phyloP scores from a whole-genome alignment of 2,797 vertebrate genomes.

The Artibeus lituratus region DNA sequence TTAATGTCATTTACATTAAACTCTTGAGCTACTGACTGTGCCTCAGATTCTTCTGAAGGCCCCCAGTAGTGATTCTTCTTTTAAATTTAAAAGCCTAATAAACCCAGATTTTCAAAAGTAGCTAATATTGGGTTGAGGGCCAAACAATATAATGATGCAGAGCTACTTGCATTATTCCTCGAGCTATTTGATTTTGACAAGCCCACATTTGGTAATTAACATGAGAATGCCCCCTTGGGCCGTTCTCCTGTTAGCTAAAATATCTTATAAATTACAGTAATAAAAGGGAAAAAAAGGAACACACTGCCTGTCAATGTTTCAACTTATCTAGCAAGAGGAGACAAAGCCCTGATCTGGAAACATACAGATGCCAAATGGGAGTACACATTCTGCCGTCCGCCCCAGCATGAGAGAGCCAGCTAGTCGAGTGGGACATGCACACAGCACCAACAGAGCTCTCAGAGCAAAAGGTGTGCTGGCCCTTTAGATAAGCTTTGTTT shows the following conservation, averaged over 20 bases:
- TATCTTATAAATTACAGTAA: constrained; percentile 89
- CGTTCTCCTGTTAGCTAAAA: constrained; percentile 86
- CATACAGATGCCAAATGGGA: constrained; percentile 76
- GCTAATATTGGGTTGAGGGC: constrained; percentile 85
- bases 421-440: constrained; percentile 40
- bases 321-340: constrained; percentile 82
- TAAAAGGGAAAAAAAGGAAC: constrained; percentile 84
- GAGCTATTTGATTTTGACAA: constrained; percentile 88
- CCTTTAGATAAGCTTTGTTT: not conserved
- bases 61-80: constrained; percentile 71
- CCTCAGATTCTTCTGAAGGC: constrained; percentile 50
- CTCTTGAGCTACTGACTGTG: constrained; percentile 64
- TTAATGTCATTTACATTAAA: constrained; percentile 69
- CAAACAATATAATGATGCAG: constrained; percentile 84
- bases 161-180: constrained; percentile 85
- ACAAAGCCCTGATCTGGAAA: constrained; percentile 82
- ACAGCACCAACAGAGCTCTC: not conserved
- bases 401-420: constrained; percentile 65
- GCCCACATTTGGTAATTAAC: constrained; percentile 88
- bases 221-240: constrained; percentile 87
- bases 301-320: constrained; percentile 85
- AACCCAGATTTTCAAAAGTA: constrained; percentile 77
- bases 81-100: constrained; percentile 77
- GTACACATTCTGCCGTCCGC: constrained; percentile 73
- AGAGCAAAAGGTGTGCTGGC: constrained; percentile 22